phyloP scores from a whole-genome alignment of 2,797 vertebrate genomes.

The Anabacerthia variegaticeps region DNA sequence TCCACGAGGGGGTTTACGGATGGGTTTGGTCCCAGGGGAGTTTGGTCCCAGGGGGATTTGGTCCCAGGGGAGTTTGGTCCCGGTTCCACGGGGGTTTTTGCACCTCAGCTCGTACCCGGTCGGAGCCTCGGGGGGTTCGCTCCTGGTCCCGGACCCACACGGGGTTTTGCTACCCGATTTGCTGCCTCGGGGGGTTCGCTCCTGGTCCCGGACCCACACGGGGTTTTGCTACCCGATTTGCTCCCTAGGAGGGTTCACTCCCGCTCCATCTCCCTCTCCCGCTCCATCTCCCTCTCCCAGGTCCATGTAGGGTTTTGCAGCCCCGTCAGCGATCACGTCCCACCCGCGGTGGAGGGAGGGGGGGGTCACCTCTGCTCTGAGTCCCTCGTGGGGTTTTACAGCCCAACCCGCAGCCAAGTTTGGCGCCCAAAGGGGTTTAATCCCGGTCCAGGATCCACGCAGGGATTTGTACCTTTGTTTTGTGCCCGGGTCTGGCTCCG shows the following conservation, averaged over 20 bases:
- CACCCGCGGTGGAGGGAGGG: background rate
- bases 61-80: background rate
- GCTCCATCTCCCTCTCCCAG: background rate
- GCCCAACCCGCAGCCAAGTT: background rate
- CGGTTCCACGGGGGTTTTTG: background rate
- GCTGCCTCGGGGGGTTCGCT: background rate
- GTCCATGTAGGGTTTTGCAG: background rate
- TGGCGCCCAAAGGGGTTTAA: background rate
- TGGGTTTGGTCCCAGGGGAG: background rate
- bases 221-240: background rate
- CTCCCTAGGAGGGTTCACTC: background rate
- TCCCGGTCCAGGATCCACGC: background rate
- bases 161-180: background rate
- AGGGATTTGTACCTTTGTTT: background rate
- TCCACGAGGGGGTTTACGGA: background rate
- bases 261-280: background rate
- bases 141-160: rapidly evolving
- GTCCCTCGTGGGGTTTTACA: background rate
- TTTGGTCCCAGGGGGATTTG: background rate
- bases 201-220: background rate
- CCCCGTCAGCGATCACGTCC: background rate
- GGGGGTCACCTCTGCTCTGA: background rate
- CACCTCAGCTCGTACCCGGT: no score
- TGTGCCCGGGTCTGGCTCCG: no score
- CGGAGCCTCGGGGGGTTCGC: no score